These are phyloP conservation scores for Sarcophaga carnaria DNA, from an alignment of 2,888 invertebrate species.

Conservation along the genomic window DNA sequence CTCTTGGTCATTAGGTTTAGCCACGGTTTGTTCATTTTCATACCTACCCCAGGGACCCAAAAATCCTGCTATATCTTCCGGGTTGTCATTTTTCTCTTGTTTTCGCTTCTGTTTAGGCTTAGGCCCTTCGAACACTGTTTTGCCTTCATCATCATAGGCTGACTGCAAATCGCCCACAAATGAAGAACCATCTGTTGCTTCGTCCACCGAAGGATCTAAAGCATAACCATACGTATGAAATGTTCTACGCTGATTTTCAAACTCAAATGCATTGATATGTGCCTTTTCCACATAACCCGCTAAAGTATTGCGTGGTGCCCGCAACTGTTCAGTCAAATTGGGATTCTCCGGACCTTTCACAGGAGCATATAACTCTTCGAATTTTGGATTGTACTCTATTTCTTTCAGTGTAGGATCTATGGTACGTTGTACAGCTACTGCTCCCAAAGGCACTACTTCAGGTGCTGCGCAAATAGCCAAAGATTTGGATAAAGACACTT, in stretches of 20 bases:
- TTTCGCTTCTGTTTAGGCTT: slow-evolving; percentile 91
- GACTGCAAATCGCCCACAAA: slow-evolving; percentile 85
- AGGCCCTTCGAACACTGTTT: slow-evolving; percentile 95
- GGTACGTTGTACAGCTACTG: slow-evolving; percentile 87
- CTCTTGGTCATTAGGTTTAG: slow-evolving; percentile 96
- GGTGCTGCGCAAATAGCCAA: slow-evolving; percentile 92
- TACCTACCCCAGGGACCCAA: slow-evolving; percentile 99
- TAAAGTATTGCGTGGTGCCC: slow-evolving; percentile 93
- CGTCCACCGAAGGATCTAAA: slow-evolving; percentile 94
- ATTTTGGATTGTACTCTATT: slow-evolving; percentile 94
- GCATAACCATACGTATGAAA: slow-evolving; percentile 98
- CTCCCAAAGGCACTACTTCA: slow-evolving; percentile 89
- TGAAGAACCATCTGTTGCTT: slow-evolving; percentile 81
- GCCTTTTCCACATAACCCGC: slow-evolving; percentile 97
- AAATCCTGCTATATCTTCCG: slow-evolving; percentile 96
- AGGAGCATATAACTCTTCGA: slow-evolving; percentile 96
- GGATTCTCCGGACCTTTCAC: slow-evolving; percentile 96
- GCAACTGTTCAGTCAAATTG: slow-evolving; percentile 94
- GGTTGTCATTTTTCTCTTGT: slow-evolving; percentile 92
- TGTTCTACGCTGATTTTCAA: slow-evolving; percentile 97
- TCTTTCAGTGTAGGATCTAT: slow-evolving; percentile 92
- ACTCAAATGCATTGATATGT: slow-evolving; percentile 97
- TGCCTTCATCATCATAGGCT: slow-evolving; percentile 89
- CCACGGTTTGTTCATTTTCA: slow-evolving; percentile 92
- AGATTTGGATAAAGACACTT: slow-evolving; percentile 84